Evolutionary conservation across 2,113 vertebrate genomes (phyloP).

Genomic region (Oryzias javanicus): DNA sequence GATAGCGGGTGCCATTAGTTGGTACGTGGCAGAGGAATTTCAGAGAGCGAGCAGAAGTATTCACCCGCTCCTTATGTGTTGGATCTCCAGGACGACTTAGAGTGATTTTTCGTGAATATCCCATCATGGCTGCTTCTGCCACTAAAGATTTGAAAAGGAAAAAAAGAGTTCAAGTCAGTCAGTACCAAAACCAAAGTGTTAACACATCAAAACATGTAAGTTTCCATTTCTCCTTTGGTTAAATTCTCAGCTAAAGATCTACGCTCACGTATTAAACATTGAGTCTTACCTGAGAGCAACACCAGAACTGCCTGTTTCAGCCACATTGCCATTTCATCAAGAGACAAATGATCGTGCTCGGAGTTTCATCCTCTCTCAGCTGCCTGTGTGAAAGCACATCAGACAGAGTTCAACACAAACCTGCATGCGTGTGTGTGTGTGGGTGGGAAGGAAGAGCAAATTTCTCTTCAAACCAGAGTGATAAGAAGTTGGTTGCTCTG

Average conservation of each 20-base stretch:
- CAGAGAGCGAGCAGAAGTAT: conserved; percentile 19
- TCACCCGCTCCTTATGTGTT: rapidly evolving
- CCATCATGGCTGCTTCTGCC: conserved; percentile 8
- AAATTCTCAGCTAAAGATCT: background rate
- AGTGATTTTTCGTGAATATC: background rate
- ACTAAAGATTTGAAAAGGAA: conserved; percentile 3
- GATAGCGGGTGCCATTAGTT: rapidly evolving
- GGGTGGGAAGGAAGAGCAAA: background rate
- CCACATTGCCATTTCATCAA: conserved; percentile 40
- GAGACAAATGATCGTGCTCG: conserved; percentile 17
- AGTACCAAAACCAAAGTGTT: background rate
- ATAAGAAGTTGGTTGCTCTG: background rate
- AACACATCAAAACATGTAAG: background rate
- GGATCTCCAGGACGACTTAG: conserved; percentile 2
- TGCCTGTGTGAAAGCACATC: conserved; percentile 11
- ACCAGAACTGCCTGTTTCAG: conserved; percentile 13
- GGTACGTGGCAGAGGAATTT: conserved; percentile 40
- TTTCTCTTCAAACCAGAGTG: background rate
- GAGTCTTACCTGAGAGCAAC: conserved; percentile 58
- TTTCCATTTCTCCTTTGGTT: rapidly evolving
- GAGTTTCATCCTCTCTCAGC: conserved; percentile 32
- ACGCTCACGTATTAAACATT: background rate
- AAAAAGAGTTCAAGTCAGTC: background rate
- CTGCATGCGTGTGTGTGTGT: background rate
- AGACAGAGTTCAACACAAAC: conserved; percentile 2